Evolutionary conservation across 2,888 invertebrate species (phyloP).

Genomic region (Scrobipalpa costella): DNA sequence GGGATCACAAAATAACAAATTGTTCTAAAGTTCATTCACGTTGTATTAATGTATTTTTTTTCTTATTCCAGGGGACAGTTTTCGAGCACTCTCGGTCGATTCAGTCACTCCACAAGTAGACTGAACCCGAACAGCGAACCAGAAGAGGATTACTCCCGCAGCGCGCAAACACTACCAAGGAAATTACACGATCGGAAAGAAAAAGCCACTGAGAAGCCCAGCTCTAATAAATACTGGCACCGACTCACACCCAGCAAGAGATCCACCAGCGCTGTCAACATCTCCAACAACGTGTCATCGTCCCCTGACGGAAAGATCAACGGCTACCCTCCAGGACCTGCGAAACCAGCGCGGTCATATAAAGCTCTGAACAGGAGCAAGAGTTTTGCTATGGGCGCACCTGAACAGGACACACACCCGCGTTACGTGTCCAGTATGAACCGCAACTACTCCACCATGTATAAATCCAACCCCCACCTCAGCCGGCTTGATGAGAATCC

Average conservation of each 20-base stretch:
- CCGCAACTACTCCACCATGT: conserved; percentile 81
- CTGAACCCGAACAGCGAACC: conserved; percentile 80
- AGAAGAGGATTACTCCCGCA: conserved; percentile 80
- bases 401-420: conserved; percentile 74
- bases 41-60: conserved; percentile 37
- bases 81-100: conserved; percentile 89
- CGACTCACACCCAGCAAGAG: conserved; percentile 78
- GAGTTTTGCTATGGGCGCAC: conserved; percentile 91
- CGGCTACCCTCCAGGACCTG: conserved; percentile 82
- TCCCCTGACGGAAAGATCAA: conserved; percentile 66
- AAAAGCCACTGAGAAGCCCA: conserved; percentile 68
- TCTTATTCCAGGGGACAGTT: conserved; percentile 83
- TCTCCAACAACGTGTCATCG: conserved; percentile 75
- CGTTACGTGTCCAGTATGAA: conserved; percentile 73
- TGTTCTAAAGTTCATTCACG: conserved; percentile 30
- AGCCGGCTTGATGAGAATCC: conserved; percentile 86
- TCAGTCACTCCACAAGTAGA: conserved; percentile 91
- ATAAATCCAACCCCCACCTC: conserved; percentile 90
- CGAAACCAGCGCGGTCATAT: conserved; percentile 90
- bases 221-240: conserved; percentile 73
- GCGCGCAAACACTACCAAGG: conserved; percentile 89
- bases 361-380: conserved; percentile 90
- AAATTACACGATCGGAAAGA: conserved; percentile 80
- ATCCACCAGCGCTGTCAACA: conserved; percentile 84
- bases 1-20: conserved; percentile 49